Evolutionary conservation across 2,113 vertebrate genomes (phyloP).

Genomic region (Myxocyprinus asiaticus): DNA sequence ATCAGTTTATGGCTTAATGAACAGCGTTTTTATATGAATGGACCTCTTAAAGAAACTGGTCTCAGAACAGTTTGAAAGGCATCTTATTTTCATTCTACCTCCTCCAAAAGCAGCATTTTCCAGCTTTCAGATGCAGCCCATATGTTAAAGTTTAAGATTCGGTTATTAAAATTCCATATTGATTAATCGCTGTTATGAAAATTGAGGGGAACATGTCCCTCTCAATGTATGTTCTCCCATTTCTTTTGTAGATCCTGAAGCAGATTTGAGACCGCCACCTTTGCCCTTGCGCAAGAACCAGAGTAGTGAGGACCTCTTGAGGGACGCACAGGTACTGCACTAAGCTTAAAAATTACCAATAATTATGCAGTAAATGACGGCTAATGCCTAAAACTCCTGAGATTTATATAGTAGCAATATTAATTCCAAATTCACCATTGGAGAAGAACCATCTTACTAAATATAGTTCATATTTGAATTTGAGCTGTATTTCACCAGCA

Average conservation of each 20-base stretch:
- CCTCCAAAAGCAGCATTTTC: too few relatives aligned
- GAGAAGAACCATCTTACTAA: not conserved
- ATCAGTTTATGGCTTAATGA: too few relatives aligned
- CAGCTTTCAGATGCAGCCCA: too few relatives aligned
- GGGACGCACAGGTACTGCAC: constrained; percentile 82
- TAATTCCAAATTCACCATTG: not conserved
- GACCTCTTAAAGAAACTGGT: too few relatives aligned
- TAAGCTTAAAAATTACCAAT: not conserved
- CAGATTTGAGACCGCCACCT: constrained; percentile 77
- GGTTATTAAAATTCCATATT: too few relatives aligned
- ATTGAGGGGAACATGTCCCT: too few relatives aligned
- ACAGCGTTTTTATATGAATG: too few relatives aligned
- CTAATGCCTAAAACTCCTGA: not conserved
- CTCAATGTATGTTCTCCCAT: too few relatives aligned
- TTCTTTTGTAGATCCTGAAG: constrained; percentile 54
- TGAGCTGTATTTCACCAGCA: too few relatives aligned
- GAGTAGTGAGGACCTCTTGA: constrained; percentile 81
- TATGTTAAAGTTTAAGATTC: too few relatives aligned
- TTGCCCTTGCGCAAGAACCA: constrained; percentile 81
- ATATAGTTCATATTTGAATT: not conserved
- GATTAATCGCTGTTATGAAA: too few relatives aligned
- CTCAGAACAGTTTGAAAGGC: too few relatives aligned
- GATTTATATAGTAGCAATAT: not conserved
- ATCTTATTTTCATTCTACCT: not conserved
- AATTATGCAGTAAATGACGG: not conserved